These are phyloP conservation scores for Leucophenga montana DNA, from an alignment of 2,888 invertebrate species.

Conservation along the genomic window DNA sequence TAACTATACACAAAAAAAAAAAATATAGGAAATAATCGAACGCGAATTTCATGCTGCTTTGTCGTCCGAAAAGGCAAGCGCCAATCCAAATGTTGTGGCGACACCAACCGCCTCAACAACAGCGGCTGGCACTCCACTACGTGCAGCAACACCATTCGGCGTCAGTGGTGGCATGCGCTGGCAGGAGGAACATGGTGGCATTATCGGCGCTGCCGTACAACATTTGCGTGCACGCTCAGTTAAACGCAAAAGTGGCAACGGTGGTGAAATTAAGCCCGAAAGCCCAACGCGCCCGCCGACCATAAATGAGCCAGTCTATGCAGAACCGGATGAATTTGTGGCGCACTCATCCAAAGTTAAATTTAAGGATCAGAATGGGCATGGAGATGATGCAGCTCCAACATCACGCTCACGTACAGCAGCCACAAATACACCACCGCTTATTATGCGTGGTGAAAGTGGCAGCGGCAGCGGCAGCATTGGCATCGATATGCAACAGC, in stretches of 20 bases:
- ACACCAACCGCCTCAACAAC: constrained; percentile 23
- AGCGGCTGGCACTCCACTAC: background rate
- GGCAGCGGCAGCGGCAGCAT: constrained; percentile 23
- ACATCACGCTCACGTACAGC: constrained; percentile 49
- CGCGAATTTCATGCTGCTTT: constrained; percentile 73
- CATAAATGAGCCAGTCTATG: constrained; percentile 61
- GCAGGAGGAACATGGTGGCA: constrained; percentile 66
- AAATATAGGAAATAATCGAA: constrained; percentile 72
- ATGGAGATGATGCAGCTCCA: constrained; percentile 20
- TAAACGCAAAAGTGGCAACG: constrained; percentile 48
- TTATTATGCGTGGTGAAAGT: constrained; percentile 58
- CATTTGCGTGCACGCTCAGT: constrained; percentile 67
- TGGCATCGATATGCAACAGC: constrained; percentile 27
- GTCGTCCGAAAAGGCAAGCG: constrained; percentile 72
- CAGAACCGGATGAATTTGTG: constrained; percentile 50
- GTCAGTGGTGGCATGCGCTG: constrained; percentile 52
- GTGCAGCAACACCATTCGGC: constrained; percentile 24
- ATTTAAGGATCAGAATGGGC: constrained; percentile 47
- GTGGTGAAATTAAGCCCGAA: constrained; percentile 29
- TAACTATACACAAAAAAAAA: constrained; percentile 22
- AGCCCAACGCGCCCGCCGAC: constrained; percentile 34
- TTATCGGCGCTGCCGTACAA: constrained; percentile 66
- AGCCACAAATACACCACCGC: constrained; percentile 68
- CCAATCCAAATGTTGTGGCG: constrained; percentile 48
- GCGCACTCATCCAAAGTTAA: constrained; percentile 43